These are phyloP conservation scores for Drosophila rhopaloa DNA, from an alignment of 1,140 invertebrate species.

Conservation along the genomic window DNA sequence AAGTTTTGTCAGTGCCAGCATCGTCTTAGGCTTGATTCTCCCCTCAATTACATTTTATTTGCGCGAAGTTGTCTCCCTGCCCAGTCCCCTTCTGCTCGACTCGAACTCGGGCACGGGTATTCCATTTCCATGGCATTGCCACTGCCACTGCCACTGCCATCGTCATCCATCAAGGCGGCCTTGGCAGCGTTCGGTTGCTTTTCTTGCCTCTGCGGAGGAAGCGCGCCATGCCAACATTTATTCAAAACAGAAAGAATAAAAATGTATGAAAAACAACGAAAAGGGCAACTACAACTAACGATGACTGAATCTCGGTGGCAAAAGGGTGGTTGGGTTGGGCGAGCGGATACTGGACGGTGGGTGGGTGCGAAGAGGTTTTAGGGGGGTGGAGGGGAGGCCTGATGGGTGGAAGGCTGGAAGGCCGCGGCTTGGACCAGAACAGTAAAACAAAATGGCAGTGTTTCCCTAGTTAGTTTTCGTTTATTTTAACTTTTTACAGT, in stretches of 20 bases:
- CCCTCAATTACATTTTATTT: constrained; percentile 78
- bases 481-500: constrained; percentile 1
- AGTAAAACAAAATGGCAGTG: constrained; percentile 51
- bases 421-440: constrained; percentile 9
- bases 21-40: constrained; percentile 51
- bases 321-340: constrained; percentile 8
- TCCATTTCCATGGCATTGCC: constrained; percentile 47
- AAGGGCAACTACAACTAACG: constrained; percentile 57
- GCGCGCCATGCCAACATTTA: constrained; percentile 62
- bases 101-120: constrained; percentile 36
- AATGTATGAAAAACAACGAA: constrained; percentile 50
- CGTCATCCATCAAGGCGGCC: constrained; percentile 54
- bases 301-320: constrained; percentile 7
- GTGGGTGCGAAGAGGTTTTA: constrained; percentile 2
- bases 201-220: constrained; percentile 47
- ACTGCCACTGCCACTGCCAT: constrained; percentile 44
- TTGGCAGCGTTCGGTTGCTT: constrained; percentile 18
- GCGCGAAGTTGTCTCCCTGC: constrained; percentile 48
- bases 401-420: constrained; percentile 1
- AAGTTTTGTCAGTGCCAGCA: constrained; percentile 36
- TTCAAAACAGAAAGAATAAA: constrained; percentile 52
- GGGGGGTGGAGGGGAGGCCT: neutral
- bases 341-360: constrained; percentile 6
- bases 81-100: neutral
- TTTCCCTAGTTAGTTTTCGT: constrained; percentile 7